Evolutionary conservation across 2,113 vertebrate genomes (phyloP).

Genomic region (Eurystomus gularis): DNA sequence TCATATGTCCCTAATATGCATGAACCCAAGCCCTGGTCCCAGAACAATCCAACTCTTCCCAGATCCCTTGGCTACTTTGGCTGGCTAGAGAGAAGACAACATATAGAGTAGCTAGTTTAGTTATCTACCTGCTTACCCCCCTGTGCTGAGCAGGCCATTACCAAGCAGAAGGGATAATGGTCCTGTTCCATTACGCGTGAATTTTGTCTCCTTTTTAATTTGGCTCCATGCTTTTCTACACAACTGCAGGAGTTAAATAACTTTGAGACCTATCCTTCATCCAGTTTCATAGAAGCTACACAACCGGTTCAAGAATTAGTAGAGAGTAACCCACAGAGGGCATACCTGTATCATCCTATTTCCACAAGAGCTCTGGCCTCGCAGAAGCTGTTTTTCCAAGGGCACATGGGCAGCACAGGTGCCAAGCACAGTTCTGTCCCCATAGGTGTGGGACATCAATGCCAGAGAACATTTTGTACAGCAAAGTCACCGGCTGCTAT

Average conservation of each 20-base stretch:
- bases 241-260: not conserved
- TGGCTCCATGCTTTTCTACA: not conserved
- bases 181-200: not conserved
- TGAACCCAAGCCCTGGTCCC: not conserved
- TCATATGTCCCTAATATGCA: rapidly evolving
- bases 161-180: not conserved
- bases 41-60: not conserved
- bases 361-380: not conserved
- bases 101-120: rapidly evolving
- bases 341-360: not conserved
- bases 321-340: not conserved
- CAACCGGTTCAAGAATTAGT: not conserved
- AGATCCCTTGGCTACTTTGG: not conserved
- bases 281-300: not conserved
- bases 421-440: not conserved
- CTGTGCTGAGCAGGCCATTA: not conserved
- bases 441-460: not conserved
- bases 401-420: rapidly evolving
- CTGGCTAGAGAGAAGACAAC: not conserved
- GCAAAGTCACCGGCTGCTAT: not conserved
- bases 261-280: not conserved
- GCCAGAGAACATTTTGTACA: not conserved
- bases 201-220: not conserved
- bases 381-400: not conserved
- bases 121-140: not conserved